These are phyloP conservation scores for Sebastes ruberrimus DNA, from an alignment of 2,797 vertebrate genomes.

Conservation along the genomic window DNA sequence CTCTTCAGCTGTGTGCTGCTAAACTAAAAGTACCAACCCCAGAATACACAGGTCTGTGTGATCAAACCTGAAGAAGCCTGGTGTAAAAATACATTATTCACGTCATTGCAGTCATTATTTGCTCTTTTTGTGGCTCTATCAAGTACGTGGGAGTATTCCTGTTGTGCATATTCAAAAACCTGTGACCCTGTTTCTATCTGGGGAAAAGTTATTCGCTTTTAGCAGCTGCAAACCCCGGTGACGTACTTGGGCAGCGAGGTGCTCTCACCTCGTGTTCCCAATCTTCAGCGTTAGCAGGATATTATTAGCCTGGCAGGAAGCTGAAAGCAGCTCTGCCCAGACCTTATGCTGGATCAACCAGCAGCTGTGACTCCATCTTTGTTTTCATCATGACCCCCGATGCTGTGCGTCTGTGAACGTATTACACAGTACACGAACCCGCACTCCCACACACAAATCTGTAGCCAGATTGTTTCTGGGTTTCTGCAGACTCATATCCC, in stretches of 20 bases:
- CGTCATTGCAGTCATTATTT: slow-evolving; percentile 24
- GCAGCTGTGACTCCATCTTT: slow-evolving; percentile 56
- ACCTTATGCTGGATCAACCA: slow-evolving; percentile 46
- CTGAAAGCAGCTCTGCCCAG: slow-evolving; percentile 42
- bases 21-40: neutral
- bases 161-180: slow-evolving; percentile 27
- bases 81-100: slow-evolving; percentile 40
- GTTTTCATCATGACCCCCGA: slow-evolving; percentile 47
- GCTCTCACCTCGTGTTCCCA: slow-evolving; percentile 70
- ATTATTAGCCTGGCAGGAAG: slow-evolving; percentile 68
- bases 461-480: neutral
- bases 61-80: neutral
- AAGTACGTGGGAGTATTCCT: slow-evolving; percentile 20
- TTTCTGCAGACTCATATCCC: slow-evolving; percentile 21
- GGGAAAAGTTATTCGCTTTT: slow-evolving; percentile 65
- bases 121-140: slow-evolving; percentile 8
- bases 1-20: neutral
- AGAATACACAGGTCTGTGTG: neutral
- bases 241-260: slow-evolving; percentile 68
- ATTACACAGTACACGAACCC: slow-evolving; percentile 23
- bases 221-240: slow-evolving; percentile 67
- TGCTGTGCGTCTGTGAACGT: slow-evolving; percentile 10
- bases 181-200: slow-evolving; percentile 38
- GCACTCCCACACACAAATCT: slow-evolving; percentile 17
- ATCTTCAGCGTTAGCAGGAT: slow-evolving; percentile 63